Percentiles rank a stretch among this genome's conserved stretches.
Conservation (phyloP, 2,113 vertebrate species). For the Eclectus roratus region DNA sequence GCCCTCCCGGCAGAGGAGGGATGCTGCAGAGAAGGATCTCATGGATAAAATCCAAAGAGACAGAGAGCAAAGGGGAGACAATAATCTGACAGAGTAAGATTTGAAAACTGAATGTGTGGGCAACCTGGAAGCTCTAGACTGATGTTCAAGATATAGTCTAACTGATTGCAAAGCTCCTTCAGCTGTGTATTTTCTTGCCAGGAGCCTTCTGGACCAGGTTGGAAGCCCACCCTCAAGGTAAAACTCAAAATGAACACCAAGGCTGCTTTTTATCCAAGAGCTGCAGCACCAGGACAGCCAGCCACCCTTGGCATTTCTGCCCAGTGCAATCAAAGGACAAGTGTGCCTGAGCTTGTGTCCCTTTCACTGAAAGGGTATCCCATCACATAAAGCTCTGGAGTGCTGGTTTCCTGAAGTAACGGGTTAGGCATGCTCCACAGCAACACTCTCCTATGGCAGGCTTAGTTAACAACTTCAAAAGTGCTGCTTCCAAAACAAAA, state of each 20-base stretch:
- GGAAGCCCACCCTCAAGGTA: not conserved
- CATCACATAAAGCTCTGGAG: not conserved
- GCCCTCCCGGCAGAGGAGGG: not conserved
- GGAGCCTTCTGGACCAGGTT: not conserved
- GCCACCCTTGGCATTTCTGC: not conserved
- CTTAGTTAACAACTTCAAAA: not conserved
- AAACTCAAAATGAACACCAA: not conserved
- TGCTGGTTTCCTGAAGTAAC: not conserved
- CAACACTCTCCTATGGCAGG: not conserved
- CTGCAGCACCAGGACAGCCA: not conserved
- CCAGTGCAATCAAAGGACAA: not conserved
- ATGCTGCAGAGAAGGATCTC: not conserved
- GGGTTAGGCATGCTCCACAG: not conserved
- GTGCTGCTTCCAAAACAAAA: not conserved
- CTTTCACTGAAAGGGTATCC: not conserved
- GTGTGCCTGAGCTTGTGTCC: rapidly evolving
- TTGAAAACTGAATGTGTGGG: not conserved
- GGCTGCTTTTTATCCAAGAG: not conserved
- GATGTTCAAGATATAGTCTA: not conserved
- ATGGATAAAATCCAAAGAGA: not conserved
- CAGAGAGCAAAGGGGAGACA: not conserved
- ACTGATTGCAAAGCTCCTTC: not conserved
- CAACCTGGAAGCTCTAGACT: not conserved
- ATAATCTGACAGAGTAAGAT: not conserved
- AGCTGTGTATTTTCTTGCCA: not conserved